Evolutionary conservation across 2,113 vertebrate genomes (phyloP).

Genomic region (Todiramphus chloris): DNA sequence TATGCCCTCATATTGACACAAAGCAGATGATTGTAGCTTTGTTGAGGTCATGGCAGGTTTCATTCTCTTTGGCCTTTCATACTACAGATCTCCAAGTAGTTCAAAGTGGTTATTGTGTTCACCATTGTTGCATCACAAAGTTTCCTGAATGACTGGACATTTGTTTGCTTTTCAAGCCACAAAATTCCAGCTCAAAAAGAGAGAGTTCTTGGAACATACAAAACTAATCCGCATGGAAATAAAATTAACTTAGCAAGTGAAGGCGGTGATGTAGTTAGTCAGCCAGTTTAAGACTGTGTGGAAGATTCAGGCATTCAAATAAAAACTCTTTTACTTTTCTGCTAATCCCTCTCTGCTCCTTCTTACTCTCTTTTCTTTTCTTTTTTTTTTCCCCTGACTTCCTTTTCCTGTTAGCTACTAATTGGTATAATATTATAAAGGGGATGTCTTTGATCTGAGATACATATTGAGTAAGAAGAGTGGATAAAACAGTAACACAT

Average conservation of each 20-base stretch:
- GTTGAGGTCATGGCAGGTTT: constrained; percentile 9
- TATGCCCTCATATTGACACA: neutral
- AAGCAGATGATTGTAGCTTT: neutral
- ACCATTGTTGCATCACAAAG: neutral
- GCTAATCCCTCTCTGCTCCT: neutral
- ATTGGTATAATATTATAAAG: neutral
- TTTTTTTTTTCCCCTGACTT: neutral
- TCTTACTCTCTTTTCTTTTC: neutral
- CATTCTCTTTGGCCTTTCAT: neutral
- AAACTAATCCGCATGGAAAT: neutral
- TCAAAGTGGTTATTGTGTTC: neutral
- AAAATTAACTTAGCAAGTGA: neutral
- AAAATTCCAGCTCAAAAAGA: neutral
- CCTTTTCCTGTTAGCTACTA: neutral
- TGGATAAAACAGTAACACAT: neutral
- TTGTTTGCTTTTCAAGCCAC: constrained; percentile 1
- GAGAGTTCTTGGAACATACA: neutral
- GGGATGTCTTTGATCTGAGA: neutral
- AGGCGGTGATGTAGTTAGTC: neutral
- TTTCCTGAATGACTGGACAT: neutral
- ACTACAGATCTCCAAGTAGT: accelerated
- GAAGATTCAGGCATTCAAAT: constrained; percentile 4
- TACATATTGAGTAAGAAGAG: neutral
- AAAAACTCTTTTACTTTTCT: constrained; percentile 33
- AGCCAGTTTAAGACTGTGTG: neutral